Evolutionary conservation across 1,140 invertebrate species (phyloP), one percentile per base, ranked within the genome.

Genomic region (Plodia interpunctella): DNA sequence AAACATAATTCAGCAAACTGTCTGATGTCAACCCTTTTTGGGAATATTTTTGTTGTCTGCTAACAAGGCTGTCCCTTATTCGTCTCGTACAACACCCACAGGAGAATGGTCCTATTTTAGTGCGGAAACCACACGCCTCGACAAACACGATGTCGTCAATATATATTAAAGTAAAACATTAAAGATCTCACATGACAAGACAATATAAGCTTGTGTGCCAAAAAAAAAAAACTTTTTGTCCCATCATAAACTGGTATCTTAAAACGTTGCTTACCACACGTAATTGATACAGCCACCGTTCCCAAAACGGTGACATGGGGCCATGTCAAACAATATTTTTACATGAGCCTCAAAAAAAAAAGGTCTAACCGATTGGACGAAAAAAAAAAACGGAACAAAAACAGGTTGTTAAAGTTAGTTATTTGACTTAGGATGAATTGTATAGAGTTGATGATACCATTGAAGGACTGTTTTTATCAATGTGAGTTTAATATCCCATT

Each of bases 371-470:
- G 38, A 44, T 44, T 44, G n/a, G 38, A 15, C 38, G 38, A 15
- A n/a, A 10, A 10, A 44, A 44, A 44, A 44, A 44, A 44, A 38
- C 5, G 2, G 13, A 38, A 44, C 32, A 13, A 35, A 35, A 35
- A 35, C 32, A 2, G 13, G 38, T 44, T 44, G 15, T 44, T 18
- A 49, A 54, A 70, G n/a, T n/a, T n/a, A 63, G 64, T 67, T 67
- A 65, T 60, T 55, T 49, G 57, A 65, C 63, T 64, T 66, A 63
- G 56, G 58, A 5, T 35, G 62, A 75, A 62, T 53, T 60, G 49
- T 68, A 66, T 63, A 59, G 72, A 71, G 75, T 19, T 63, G 68
- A 60, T 65, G 17, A 25, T 57, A 59, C 18, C 32, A 1, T 21
- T 51, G 18, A 9, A n/a, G n/a, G n/a, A n/a, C n/a, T n/a, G n/a